Conservation (phyloP, 2,113 vertebrate species). For the Prinia subflava region DNA sequence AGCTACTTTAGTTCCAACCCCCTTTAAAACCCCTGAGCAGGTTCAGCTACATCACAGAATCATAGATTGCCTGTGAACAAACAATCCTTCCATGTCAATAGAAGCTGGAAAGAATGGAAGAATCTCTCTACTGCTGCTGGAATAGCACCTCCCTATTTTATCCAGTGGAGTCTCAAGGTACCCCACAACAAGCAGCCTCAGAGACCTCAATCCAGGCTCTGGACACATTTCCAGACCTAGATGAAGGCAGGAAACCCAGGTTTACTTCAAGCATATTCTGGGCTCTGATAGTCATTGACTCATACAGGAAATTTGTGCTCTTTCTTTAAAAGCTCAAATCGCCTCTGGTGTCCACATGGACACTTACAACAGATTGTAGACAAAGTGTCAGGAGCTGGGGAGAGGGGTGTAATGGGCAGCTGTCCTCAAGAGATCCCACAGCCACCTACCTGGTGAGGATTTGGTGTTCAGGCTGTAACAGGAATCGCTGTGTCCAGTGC, state of each 20-base stretch:
- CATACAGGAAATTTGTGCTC: accelerated
- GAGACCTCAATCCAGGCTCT: accelerated
- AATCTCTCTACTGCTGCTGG: background rate
- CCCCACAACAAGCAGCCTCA: background rate
- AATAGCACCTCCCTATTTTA: background rate
- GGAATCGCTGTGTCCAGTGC: background rate
- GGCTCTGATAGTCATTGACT: background rate
- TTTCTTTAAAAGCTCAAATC: background rate
- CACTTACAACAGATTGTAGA: no score
- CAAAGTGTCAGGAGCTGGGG: background rate
- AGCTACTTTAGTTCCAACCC: accelerated
- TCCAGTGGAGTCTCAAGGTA: no score
- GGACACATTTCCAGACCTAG: background rate
- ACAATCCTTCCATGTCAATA: background rate
- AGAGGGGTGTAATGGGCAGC: background rate
- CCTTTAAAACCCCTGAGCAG: background rate
- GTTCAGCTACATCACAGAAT: background rate
- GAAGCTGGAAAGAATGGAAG: background rate
- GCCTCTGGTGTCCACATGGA: accelerated
- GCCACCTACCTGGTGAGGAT: background rate
- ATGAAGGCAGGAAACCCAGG: background rate
- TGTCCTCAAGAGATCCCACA: background rate
- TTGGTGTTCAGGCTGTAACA: background rate
- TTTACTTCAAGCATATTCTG: background rate
- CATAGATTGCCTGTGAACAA: background rate